A percentile compares a stretch with the other conserved stretches of the same genome.
phyloP scores from a whole-genome alignment of 2,113 vertebrate species.

The Strigops habroptila region DNA sequence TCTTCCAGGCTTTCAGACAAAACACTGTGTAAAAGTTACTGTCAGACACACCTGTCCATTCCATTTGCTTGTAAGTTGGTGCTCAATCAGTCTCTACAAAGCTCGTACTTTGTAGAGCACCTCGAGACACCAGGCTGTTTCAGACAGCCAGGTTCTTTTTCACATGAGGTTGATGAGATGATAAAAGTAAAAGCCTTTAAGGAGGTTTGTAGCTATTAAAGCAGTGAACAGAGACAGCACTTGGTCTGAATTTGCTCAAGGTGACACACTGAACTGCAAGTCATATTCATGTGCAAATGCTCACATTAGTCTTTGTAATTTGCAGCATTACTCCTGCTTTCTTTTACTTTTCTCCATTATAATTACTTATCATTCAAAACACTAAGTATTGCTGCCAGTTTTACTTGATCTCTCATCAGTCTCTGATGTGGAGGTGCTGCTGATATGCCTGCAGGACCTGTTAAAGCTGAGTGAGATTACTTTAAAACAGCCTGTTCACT shows the following conservation, averaged over 20 bases:
- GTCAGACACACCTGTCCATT: slow-evolving; percentile 5
- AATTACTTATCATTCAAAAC: background rate
- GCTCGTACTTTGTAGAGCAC: background rate
- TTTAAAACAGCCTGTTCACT: background rate
- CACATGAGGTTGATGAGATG: background rate
- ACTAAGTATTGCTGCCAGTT: background rate
- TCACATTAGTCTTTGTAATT: background rate
- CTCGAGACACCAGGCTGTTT: background rate
- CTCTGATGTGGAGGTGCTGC: background rate
- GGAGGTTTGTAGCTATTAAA: background rate
- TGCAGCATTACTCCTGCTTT: background rate
- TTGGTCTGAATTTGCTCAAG: slow-evolving; percentile 9
- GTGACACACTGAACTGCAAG: background rate
- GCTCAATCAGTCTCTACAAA: background rate
- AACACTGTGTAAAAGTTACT: background rate
- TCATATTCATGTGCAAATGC: background rate
- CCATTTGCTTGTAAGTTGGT: background rate
- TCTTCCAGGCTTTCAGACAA: slow-evolving; percentile 8
- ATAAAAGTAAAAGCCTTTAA: slow-evolving; percentile 10
- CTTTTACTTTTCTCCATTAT: background rate
- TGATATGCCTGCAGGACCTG: background rate
- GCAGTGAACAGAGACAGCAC: background rate
- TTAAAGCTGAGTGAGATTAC: background rate
- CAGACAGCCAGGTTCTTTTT: background rate
- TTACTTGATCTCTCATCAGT: background rate